Conservation (phyloP, 2,888 invertebrate species). For the Panopea generosa region DNA sequence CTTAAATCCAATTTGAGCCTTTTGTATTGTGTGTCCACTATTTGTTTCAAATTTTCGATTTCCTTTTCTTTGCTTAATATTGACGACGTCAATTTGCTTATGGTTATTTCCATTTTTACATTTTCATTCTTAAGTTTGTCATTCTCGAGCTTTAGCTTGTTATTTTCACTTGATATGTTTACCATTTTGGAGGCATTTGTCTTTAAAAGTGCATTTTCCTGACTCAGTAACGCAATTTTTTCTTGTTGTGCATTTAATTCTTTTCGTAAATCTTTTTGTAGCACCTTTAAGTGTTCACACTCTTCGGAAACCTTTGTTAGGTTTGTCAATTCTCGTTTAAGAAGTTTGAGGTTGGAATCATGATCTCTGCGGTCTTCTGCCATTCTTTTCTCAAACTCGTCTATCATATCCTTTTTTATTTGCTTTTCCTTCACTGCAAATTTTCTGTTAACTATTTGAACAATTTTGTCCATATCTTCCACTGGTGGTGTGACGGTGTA, state of each 20-base stretch:
- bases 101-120: constrained; percentile 27
- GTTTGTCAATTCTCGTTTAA: constrained; percentile 48
- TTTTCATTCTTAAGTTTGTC: constrained; percentile 44
- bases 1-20: constrained; percentile 51
- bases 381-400: constrained; percentile 49
- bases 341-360: constrained; percentile 32
- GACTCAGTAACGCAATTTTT: constrained; percentile 30
- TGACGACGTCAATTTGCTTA: constrained; percentile 28
- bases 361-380: constrained; percentile 36
- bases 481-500: too few relatives aligned
- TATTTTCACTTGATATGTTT: constrained; percentile 24
- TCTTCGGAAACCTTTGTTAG: constrained; percentile 53
- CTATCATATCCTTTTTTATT: constrained; percentile 47
- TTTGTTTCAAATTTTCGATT: constrained; percentile 37
- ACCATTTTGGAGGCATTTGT: constrained; percentile 22
- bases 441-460: constrained; percentile 42
- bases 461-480: constrained; percentile 48
- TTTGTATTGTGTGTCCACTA: constrained; percentile 53
- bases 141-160: constrained; percentile 45
- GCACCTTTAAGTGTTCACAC: constrained; percentile 44
- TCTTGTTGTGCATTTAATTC: constrained; percentile 45
- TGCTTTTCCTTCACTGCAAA: constrained; percentile 47
- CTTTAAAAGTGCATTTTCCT: constrained; percentile 48
- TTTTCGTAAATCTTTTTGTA: constrained; percentile 40
- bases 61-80: constrained; percentile 50